These are phyloP conservation scores for Aptenodytes forsteri DNA, from an alignment of 2,113 vertebrate species.

Conservation along the genomic window DNA sequence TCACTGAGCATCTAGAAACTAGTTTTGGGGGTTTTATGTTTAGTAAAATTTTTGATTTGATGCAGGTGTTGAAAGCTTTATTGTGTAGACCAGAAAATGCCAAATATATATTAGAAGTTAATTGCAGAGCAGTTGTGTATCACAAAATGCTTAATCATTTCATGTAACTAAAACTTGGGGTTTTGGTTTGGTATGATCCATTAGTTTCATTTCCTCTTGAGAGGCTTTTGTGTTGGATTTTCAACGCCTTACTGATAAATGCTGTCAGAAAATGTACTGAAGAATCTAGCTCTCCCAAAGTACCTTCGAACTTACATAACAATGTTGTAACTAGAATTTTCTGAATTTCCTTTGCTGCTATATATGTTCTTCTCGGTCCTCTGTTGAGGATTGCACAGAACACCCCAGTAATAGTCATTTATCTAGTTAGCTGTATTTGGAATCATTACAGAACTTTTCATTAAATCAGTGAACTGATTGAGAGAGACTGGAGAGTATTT, in stretches of 20 bases:
- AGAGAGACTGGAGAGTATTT: background rate
- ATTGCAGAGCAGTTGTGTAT: background rate
- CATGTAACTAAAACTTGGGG: background rate
- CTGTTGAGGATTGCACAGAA: background rate
- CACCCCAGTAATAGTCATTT: background rate
- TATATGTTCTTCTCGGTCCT: background rate
- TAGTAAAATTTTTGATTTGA: background rate
- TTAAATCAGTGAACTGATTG: background rate
- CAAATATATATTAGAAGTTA: background rate
- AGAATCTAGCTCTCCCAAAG: background rate
- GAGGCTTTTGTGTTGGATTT: background rate
- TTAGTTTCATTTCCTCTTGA: background rate
- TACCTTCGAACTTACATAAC: background rate
- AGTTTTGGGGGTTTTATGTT: background rate
- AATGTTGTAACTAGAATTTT: background rate
- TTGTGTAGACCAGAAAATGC: background rate
- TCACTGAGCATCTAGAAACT: background rate
- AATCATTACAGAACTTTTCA: background rate
- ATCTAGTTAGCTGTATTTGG: background rate
- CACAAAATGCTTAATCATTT: background rate
- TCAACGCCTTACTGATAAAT: background rate
- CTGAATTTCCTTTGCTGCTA: background rate
- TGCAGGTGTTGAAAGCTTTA: background rate
- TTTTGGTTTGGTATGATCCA: background rate
- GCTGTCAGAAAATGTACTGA: background rate